Base-by-base conservation (phyloP, 2,888 invertebrate genomes). In the Cryptosula pallasiana region DNA sequence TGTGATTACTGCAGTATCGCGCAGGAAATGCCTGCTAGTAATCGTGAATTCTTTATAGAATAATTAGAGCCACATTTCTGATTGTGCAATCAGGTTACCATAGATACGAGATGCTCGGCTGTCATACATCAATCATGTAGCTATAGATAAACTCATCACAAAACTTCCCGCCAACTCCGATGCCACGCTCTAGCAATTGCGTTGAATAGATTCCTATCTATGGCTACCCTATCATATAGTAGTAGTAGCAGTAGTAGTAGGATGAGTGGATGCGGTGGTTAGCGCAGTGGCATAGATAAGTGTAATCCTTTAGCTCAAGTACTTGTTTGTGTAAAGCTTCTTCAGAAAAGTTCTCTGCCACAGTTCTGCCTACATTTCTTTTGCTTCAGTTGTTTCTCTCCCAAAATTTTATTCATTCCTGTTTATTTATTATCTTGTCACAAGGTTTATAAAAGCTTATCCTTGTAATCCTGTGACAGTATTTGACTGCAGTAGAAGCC, bases 51-150 rank as follows among this genome's bases (percentile, higher is more conserved):
- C 20, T 5, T 45, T 20, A 13, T 45, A 13, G 45, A 45, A 20
- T 45, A 45, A 45, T 45, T 45, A 45, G 45, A 45, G 45, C 45
- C 45, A 45, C 45, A 45, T 45, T 45, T 45, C 45, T 45, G 45
- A 45, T 45, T 45, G 45, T 45, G 45, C 45, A 45, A 45, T 45
- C 9, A 45, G 45, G 45, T 45, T 45, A 45, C 45, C 45, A 45
- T 45, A 45, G 45, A 13, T 45, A 45, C 45, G 45, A 45, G 5
- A 20, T 45, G 5, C 45, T 5, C 45, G 20, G 20, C 45, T 45
- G 45, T 45, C 45, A 45, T 45, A 5, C 45, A 45, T 45, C 45
- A 45, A 45, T 45, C 45, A 45, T 45, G 45, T 20, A 20, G 45
- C 45, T 45, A 45, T 45, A 45, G 45, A 45, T 45, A 45, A 45